A percentile compares a stretch with the other conserved stretches of the same genome.
Evolutionary conservation across 2,888 invertebrate genomes (phyloP).

Genomic region (Deilephila elpenor): DNA sequence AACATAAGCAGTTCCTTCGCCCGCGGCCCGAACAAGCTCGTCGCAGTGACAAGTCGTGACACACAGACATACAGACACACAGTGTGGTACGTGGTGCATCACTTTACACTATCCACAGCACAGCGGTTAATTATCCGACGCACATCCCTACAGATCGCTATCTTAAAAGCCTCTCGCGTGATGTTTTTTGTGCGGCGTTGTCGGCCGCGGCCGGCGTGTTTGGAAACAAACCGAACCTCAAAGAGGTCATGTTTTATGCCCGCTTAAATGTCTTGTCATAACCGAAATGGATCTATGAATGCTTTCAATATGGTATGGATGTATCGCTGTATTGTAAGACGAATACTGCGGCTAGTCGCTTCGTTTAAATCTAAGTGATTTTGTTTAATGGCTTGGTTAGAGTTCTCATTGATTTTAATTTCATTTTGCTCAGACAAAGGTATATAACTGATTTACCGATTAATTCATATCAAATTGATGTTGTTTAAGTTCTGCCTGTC

Average conservation of each 20-base stretch:
- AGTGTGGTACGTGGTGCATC: neutral
- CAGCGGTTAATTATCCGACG: slow-evolving; percentile 11
- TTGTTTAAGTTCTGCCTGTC: no score
- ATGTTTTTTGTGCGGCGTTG: slow-evolving; percentile 39
- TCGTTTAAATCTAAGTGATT: neutral
- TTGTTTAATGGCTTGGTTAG: neutral
- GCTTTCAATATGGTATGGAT: slow-evolving; percentile 15
- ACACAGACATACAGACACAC: neutral
- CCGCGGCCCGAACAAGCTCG: neutral
- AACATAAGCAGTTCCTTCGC: neutral
- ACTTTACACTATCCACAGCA: neutral
- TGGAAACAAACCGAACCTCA: neutral
- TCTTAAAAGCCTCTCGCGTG: slow-evolving; percentile 56
- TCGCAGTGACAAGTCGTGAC: neutral
- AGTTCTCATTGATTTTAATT: no score
- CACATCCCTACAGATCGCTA: slow-evolving; percentile 45
- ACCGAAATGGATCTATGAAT: slow-evolving; percentile 21
- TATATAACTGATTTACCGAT: no score
- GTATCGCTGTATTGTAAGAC: neutral
- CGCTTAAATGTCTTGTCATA: slow-evolving; percentile 22
- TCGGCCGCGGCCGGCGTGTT: slow-evolving; percentile 32
- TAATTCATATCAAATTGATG: no score
- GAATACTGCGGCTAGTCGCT: neutral
- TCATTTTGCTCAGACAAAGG: no score
- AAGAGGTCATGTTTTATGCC: slow-evolving; percentile 22